A percentile compares a stretch with the other conserved stretches of the same genome.
These are phyloP conservation scores for crab-eating macaque (Macaca fascicularis) DNA, from an alignment of 2,113 vertebrate genomes.

Conservation along the genomic window T2T-MFA8v1.1 NC_088381.1:19881001-19881500, in stretches of 20 bases:
- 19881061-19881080: neutral
- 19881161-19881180: neutral
- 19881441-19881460: neutral
- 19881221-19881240: neutral
- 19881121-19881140: neutral
- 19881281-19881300: slow-evolving; percentile 78
- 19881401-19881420: slow-evolving; percentile 5
- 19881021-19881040: neutral
- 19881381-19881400: slow-evolving; percentile 93
- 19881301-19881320: slow-evolving; percentile 85
- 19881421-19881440: neutral
- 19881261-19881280: slow-evolving; percentile 85
- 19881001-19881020: neutral
- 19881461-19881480: neutral
- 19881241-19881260: slow-evolving; percentile 81
- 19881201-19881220: neutral
- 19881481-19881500: neutral
- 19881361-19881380: slow-evolving; percentile 90
- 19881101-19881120: neutral
- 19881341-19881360: slow-evolving; percentile 92
- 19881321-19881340: slow-evolving; percentile 86
- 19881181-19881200: neutral
- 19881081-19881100: neutral
- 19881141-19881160: neutral
- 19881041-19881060: neutral